A percentile compares a stretch with the other conserved stretches of the same genome.
Evolutionary conservation across 2,888 invertebrate species (phyloP).

Genomic region (Cheilosia scutellata): DNA sequence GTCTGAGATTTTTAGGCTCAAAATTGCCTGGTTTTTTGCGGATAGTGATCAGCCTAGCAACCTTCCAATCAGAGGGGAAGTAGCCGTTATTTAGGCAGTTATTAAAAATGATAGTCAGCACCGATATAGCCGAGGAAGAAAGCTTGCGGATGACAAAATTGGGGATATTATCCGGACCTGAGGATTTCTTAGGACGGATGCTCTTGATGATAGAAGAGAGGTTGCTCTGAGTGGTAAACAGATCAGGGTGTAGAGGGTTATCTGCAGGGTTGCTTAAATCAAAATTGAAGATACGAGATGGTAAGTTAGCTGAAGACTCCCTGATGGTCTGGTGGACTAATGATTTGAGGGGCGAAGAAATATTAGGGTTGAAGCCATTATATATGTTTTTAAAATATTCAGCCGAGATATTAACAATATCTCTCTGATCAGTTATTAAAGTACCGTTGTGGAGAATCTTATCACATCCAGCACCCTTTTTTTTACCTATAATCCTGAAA

Average conservation of each 20-base stretch:
- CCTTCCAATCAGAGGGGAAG: neutral
- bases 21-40: neutral
- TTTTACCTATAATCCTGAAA: neutral
- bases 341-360: neutral
- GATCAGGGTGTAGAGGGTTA: neutral
- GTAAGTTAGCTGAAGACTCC: neutral
- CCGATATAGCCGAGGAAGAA: no score
- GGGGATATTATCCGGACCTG: neutral
- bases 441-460: neutral
- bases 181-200: neutral
- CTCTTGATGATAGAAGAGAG: no score
- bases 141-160: neutral
- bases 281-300: no score
- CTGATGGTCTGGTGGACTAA: neutral
- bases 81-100: neutral
- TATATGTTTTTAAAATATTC: neutral
- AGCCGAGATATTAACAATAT: neutral
- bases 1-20: neutral
- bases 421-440: neutral
- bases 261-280: no score
- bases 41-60: neutral
- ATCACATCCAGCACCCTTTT: neutral
- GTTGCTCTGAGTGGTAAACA: neutral
- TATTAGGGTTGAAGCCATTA: neutral
- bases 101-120: neutral